Evolutionary conservation across 2,888 invertebrate species (phyloP), one percentile per base, ranked within the genome.

Genomic region (Chrysodeixis includens): DNA sequence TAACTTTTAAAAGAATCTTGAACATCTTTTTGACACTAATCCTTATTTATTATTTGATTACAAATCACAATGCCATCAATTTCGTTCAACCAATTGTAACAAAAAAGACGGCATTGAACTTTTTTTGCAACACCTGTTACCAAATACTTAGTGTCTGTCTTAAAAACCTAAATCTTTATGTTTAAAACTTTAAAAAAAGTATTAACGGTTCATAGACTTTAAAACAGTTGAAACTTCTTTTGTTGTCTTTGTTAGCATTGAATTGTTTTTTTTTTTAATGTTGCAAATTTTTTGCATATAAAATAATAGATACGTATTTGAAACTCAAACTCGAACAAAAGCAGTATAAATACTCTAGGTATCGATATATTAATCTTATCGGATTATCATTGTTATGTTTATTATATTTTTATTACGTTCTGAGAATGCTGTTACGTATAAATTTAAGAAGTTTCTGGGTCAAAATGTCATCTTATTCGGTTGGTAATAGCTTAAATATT

Each of bases 301-400:
- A n/a, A n/a, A n/a, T n/a, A n/a, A n/a, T n/a, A n/a, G n/a, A 7
- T 16, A 18, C 18, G 4, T 9, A 46, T 16, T 46, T 46, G 9
- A 46, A 46, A 46, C 8, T 46, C n/a, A 8, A 46, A 18, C 18
- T 18, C 1, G 18, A 46, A 18, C 20, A 49, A 49, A 20, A 20
- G 20, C 46, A 49, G 20, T 20, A 20, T 20, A 16, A 10, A 9
- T 49, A 20, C 46, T 49, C 4, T 16, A 49, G 46, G 46, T 49
- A 49, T 18, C 46, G 46, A 20, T 49, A 10, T 49, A 12, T 20
- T n/a, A 20, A 49, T 49, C 46, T 49, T 49, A 49, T 49, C 46
- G 46, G 18, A 49, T 49, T 49, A 49, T 49, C 46, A 49, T 20
- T 49, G 18, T 20, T 8, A 49, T 49, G 46, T 20, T 49, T 20